These are phyloP conservation scores for Gallinago paraguaiae DNA, from an alignment of 2,113 vertebrate genomes.

Conservation along the genomic window DNA sequence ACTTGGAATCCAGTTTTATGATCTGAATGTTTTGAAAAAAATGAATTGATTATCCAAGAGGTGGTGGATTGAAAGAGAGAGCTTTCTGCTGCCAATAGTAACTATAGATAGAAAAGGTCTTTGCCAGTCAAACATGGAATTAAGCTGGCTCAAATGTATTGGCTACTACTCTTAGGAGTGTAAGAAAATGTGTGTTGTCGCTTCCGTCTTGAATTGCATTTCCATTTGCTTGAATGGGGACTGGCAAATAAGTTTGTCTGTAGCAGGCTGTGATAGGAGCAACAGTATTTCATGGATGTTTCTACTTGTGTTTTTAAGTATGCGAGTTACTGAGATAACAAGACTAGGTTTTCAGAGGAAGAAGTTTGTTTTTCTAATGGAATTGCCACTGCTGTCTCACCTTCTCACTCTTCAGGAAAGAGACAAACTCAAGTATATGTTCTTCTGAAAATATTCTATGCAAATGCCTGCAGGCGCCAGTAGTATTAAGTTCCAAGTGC, in stretches of 20 bases:
- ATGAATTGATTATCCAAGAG: background rate
- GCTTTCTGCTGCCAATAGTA: background rate
- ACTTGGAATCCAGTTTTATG: background rate
- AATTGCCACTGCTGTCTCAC: background rate
- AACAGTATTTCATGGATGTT: background rate
- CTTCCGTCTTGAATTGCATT: background rate
- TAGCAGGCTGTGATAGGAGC: background rate
- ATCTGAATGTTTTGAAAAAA: background rate
- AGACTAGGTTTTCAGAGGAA: background rate
- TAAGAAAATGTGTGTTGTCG: background rate
- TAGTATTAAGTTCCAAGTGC: background rate
- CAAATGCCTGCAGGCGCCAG: background rate
- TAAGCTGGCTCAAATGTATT: background rate
- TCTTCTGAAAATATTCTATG: background rate
- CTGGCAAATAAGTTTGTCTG: background rate
- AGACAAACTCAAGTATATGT: background rate
- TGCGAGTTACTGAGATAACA: background rate
- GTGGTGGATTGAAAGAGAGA: background rate
- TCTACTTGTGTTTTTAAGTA: background rate
- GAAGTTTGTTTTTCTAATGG: background rate
- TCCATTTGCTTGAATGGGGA: background rate
- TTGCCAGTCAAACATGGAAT: background rate
- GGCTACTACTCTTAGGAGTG: background rate
- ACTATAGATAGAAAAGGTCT: background rate
- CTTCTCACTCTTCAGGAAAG: background rate